These are phyloP conservation scores for Nematopogon swammerdamellus DNA, from an alignment of 2,888 invertebrate genomes.

Conservation along the genomic window DNA sequence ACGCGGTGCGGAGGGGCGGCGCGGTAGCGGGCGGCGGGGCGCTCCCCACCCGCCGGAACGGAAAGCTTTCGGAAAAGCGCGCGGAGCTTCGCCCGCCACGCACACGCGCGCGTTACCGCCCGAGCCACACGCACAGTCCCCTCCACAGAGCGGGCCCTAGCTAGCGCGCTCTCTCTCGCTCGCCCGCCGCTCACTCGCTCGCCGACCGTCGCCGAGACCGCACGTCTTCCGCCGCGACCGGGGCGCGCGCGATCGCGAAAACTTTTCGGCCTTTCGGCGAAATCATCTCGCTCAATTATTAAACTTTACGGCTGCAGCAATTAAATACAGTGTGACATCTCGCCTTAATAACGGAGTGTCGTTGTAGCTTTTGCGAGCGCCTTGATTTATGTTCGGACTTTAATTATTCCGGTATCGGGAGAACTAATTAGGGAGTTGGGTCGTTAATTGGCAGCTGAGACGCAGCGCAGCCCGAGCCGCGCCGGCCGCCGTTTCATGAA, in stretches of 20 bases:
- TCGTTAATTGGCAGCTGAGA: not conserved
- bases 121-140: not conserved
- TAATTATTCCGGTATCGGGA: not conserved
- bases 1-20: too few species aligned
- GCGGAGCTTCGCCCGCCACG: too few species aligned
- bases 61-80: too few species aligned
- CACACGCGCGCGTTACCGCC: not conserved
- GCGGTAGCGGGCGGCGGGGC: too few species aligned
- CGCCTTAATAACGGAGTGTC: not conserved
- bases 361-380: not conserved
- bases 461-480: not conserved
- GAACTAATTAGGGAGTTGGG: not conserved
- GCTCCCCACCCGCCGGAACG: too few species aligned
- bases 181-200: slow-evolving; percentile 37
- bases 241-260: slow-evolving; percentile 33
- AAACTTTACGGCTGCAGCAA: not conserved
- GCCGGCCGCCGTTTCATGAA: slow-evolving; percentile 54
- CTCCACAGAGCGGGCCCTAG: not conserved
- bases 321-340: not conserved
- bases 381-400: not conserved
- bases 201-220: slow-evolving; percentile 25
- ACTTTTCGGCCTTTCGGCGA: slow-evolving; percentile 25
- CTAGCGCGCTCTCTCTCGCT: not conserved
- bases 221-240: slow-evolving; percentile 22
- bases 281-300: not conserved